These are phyloP conservation scores for Cheilosia grossa DNA, from an alignment of 2,888 invertebrate genomes.

Conservation along the genomic window DNA sequence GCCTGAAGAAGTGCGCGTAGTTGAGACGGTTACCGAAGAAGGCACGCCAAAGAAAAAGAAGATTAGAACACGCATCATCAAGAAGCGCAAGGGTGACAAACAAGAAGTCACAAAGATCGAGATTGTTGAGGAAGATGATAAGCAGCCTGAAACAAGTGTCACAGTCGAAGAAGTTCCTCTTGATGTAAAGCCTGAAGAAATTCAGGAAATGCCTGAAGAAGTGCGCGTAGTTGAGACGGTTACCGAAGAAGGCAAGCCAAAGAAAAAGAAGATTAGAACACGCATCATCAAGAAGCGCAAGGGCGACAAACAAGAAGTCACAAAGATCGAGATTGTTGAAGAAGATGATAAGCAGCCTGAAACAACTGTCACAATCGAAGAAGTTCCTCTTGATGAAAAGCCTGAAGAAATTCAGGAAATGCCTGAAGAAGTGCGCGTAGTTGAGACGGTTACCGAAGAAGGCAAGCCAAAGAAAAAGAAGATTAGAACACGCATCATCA, in stretches of 20 bases:
- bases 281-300: slow-evolving; percentile 52
- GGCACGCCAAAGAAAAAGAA: slow-evolving; percentile 46
- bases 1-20: slow-evolving; percentile 37
- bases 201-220: slow-evolving; percentile 37
- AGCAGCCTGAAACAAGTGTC: slow-evolving; percentile 45
- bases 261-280: slow-evolving; percentile 44
- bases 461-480: slow-evolving; percentile 46
- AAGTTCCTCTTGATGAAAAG: slow-evolving; percentile 38
- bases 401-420: slow-evolving; percentile 33
- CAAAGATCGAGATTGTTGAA: slow-evolving; percentile 53
- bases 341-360: slow-evolving; percentile 51
- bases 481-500: slow-evolving; percentile 43
- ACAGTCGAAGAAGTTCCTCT: slow-evolving; percentile 42
- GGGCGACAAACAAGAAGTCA: slow-evolving; percentile 55
- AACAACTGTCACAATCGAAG: slow-evolving; percentile 50
- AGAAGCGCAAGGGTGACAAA: slow-evolving; percentile 48
- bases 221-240: slow-evolving; percentile 18
- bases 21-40: slow-evolving; percentile 33
- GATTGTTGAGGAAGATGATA: slow-evolving; percentile 46
- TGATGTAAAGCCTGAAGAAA: slow-evolving; percentile 32
- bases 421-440: slow-evolving; percentile 32
- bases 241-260: slow-evolving; percentile 47
- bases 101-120: slow-evolving; percentile 60
- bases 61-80: slow-evolving; percentile 53
- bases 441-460: slow-evolving; percentile 28